A percentile compares a stretch with the other conserved stretches of the same genome.
Conservation (phyloP, 2,888 invertebrate genomes). For the Timandra comae region DNA sequence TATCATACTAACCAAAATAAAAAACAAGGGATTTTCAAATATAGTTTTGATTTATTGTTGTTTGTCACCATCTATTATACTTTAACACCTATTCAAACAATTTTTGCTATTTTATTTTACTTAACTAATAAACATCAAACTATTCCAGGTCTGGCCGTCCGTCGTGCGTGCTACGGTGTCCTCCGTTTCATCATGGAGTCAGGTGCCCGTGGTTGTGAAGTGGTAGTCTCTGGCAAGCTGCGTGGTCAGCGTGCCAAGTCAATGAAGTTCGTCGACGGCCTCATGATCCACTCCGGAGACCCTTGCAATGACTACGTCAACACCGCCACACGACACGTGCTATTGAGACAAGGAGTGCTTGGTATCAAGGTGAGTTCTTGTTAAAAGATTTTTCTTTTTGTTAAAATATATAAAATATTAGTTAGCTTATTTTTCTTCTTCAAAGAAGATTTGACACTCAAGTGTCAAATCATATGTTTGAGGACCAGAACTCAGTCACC, state of each 20-base stretch:
- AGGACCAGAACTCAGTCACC: too few relatives aligned
- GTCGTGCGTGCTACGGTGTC: slow-evolving; percentile 98
- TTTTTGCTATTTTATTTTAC: background rate
- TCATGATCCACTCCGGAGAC: slow-evolving; percentile 99
- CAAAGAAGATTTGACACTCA: too few relatives aligned
- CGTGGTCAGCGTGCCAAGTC: slow-evolving; percentile 99
- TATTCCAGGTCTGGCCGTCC: slow-evolving; percentile 79
- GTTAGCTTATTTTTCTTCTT: background rate
- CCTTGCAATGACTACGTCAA: slow-evolving; percentile 99
- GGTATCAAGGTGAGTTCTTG: slow-evolving; percentile 81
- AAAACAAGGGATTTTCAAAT: too few relatives aligned
- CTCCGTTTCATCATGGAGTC: slow-evolving; percentile 99
- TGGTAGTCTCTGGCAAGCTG: slow-evolving; percentile 99
- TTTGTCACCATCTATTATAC: too few relatives aligned
- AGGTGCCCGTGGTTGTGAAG: slow-evolving; percentile 97
- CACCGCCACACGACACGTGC: slow-evolving; percentile 97
- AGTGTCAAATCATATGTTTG: too few relatives aligned
- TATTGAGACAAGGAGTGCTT: slow-evolving; percentile 92
- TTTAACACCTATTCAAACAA: too few relatives aligned
- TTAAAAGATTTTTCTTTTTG: background rate
- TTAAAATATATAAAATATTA: slow-evolving; percentile 1
- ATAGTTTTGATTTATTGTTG: too few relatives aligned
- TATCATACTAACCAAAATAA: too few relatives aligned
- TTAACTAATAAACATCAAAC: background rate
- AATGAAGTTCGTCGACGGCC: slow-evolving; percentile 99